Base-by-base conservation (phyloP, 2,797 vertebrate genomes). In the Bovichtus variegatus region DNA sequence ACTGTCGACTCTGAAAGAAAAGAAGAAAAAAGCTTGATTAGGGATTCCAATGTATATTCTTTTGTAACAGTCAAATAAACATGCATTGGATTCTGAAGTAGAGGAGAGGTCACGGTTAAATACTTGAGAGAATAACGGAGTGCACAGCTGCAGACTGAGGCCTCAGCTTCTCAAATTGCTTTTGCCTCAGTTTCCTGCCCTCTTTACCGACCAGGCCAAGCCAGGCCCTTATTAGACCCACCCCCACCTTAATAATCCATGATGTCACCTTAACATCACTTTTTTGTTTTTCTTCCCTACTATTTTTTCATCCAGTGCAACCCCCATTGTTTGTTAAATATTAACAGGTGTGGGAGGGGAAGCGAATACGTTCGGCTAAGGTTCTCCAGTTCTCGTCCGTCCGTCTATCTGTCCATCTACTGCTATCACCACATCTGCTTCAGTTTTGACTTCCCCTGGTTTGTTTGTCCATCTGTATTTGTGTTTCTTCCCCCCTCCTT, bases 391-490 rank as follows among this genome's bases (percentile, higher is more conserved):
- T 89, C 81, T 76, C 31, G 29, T 69, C 71, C 27, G 55, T 89
- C 69, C 74, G 29, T 87, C 85, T 85, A 76, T 89, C 79, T 74
- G 81, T 86, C 88, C 82, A 74, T 91, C 83, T 50, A 49, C 73
- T 38, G 68, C 86, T 91, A 83, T 91, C 75, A 66, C 85, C 91
- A 94, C 93, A 95, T 95, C 94, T 96, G 93, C 91, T 94, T 93
- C 82, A 86, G 91, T 92, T 94, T 93, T 89, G 80, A 90, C 85
- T 87, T 87, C 83, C 85, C 81, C 74, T 84, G 80, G 89, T 91
- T 91, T 90, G 91, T 93, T 94, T 94, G 92, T 92, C 92, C 84
- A 92, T 90, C 91, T 94, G 90, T 91, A 91, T 94, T 94, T 94
- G 92, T 82, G 77, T 90, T 90, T 86, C 73, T 78, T 66, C 82